Evolutionary conservation across 2,797 vertebrate genomes (phyloP).

Genomic region (Artibeus lituratus): DNA sequence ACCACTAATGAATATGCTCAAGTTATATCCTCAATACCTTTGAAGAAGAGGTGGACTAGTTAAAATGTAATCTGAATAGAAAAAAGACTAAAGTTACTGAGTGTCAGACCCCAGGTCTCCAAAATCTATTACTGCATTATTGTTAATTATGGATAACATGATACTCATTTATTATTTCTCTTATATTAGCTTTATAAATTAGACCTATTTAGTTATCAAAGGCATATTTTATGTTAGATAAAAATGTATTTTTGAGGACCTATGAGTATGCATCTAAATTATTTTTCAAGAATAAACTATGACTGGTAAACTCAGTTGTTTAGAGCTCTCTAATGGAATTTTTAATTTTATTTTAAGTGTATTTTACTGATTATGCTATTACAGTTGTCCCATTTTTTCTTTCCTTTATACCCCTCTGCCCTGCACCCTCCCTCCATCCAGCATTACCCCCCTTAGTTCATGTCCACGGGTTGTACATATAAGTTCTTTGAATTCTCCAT

Average conservation of each 20-base stretch:
- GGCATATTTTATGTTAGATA: not conserved
- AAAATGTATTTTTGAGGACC: not conserved
- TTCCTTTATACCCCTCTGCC: no score
- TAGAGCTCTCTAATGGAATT: not conserved
- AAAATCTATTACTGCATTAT: not conserved
- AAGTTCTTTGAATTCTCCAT: no score
- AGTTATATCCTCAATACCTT: not conserved
- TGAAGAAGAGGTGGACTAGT: not conserved
- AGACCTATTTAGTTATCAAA: not conserved
- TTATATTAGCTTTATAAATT: not conserved
- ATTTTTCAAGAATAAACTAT: not conserved
- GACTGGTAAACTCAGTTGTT: not conserved
- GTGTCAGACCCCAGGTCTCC: not conserved
- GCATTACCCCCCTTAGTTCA: no score
- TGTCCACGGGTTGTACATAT: no score
- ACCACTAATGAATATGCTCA: not conserved
- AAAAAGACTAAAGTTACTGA: not conserved
- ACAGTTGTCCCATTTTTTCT: no score
- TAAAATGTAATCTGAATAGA: not conserved
- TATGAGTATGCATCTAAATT: not conserved
- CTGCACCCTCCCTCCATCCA: no score
- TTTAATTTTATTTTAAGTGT: no score
- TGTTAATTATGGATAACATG: not conserved
- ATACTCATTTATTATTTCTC: not conserved
- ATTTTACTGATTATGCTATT: no score